Evolutionary conservation across 2,113 vertebrate genomes (phyloP).

Genomic region (Vimba vimba): DNA sequence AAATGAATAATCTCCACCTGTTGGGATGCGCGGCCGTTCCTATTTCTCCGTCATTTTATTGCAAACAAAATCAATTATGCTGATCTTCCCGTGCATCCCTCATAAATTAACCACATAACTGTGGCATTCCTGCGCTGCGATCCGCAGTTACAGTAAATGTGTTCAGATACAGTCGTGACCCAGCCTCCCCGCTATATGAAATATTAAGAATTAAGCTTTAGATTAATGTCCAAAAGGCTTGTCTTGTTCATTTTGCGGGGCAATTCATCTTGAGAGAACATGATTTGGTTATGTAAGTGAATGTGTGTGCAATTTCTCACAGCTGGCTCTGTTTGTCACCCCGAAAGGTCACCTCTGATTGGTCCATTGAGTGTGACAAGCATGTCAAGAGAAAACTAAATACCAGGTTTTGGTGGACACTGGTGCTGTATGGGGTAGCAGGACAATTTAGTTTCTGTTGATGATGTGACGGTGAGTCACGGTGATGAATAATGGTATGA

Average conservation of each 20-base stretch:
- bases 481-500: not conserved
- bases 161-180: constrained; percentile 15
- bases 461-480: not conserved
- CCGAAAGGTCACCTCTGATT: constrained; percentile 54
- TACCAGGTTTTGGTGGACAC: constrained; percentile 33
- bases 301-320: constrained; percentile 53
- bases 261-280: constrained; percentile 57
- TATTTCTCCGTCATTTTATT: constrained; percentile 36
- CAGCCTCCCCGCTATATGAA: constrained; percentile 31
- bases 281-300: constrained; percentile 55
- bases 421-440: not conserved
- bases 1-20: constrained; percentile 31
- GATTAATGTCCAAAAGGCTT: constrained; percentile 58
- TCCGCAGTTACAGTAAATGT: constrained; percentile 5
- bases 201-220: constrained; percentile 58
- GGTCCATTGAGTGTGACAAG: constrained; percentile 38
- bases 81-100: constrained; percentile 3
- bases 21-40: not conserved
- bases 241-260: constrained; percentile 53
- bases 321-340: constrained; percentile 51
- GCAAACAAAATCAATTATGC: constrained; percentile 38
- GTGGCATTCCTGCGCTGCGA: not conserved
- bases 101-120: constrained; percentile 25
- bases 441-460: constrained; percentile 18
- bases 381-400: constrained; percentile 36